These are phyloP conservation scores for Leptopilina boulardi DNA, from an alignment of 1,140 invertebrate species.

Conservation along the genomic window DNA sequence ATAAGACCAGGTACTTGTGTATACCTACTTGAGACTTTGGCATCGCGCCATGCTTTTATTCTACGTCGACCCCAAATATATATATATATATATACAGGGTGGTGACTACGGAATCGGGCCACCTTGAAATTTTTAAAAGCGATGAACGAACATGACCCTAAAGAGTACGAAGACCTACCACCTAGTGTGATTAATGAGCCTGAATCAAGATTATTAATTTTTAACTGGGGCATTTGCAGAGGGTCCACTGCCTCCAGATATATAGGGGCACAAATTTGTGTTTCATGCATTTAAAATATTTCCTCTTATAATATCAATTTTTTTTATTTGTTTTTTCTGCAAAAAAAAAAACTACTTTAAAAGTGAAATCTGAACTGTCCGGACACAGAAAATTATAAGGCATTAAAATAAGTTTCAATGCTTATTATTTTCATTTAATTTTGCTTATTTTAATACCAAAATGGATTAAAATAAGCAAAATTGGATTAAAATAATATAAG, in stretches of 20 bases:
- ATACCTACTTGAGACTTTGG: conserved; percentile 16
- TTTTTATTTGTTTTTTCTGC: too few species aligned
- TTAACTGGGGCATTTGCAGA: conserved; percentile 3
- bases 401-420: too few species aligned
- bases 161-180: neutral
- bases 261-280: neutral
- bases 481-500: too few species aligned
- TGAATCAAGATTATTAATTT: conserved; percentile 1
- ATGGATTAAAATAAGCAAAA: too few species aligned
- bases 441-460: too few species aligned
- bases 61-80: conserved; percentile 9
- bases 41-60: conserved; percentile 9
- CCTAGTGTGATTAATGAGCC: conserved; percentile 6
- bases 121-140: conserved; percentile 16
- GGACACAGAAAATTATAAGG: too few species aligned
- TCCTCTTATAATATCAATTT: neutral
- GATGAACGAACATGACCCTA: conserved; percentile 11
- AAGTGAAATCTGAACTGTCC: too few species aligned
- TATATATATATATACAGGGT: neutral
- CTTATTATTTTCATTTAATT: too few species aligned
- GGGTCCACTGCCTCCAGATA: neutral
- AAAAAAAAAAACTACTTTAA: too few species aligned
- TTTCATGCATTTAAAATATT: neutral
- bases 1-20: neutral
- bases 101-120: neutral